Percentiles rank a stretch among this genome's conserved stretches.
Evolutionary conservation across 35 echinoderm and acorn worm genomes (phyloP).

Genomic region (Heliocidaris erythrogramma): DNA sequence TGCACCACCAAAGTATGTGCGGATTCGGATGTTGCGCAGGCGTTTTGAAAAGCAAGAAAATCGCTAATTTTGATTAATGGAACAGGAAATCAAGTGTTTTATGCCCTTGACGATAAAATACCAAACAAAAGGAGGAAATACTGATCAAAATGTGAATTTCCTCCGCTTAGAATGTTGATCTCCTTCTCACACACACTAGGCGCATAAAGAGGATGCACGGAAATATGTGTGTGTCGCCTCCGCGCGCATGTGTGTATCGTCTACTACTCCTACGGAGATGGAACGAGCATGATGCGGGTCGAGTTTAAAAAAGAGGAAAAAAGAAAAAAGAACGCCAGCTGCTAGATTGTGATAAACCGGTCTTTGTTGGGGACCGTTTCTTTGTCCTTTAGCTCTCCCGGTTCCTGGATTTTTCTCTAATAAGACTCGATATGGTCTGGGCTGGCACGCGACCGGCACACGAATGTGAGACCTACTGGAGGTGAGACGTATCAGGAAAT

Average conservation of each 20-base stretch:
- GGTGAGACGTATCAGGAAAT: not conserved
- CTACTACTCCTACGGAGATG: not conserved
- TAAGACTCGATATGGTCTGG: not conserved
- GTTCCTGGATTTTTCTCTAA: not conserved
- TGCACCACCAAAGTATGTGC: not conserved
- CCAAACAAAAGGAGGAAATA: conserved; percentile 5
- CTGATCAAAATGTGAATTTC: conserved; percentile 26
- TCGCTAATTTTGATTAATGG: not conserved
- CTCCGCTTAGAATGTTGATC: conserved; percentile 5
- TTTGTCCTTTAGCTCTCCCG: conserved; percentile 22
- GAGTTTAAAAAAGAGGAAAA: not conserved
- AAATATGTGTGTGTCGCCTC: not conserved
- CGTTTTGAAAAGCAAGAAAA: not conserved
- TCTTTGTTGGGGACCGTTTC: conserved; percentile 32
- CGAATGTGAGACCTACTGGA: not conserved
- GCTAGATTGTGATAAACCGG: conserved; percentile 8
- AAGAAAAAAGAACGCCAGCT: not conserved
- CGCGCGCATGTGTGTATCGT: conserved; percentile 20
- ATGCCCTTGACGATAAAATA: not conserved
- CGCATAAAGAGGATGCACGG: not conserved
- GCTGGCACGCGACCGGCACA: conserved; percentile 33
- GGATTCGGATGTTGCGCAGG: not conserved
- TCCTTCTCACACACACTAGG: not conserved
- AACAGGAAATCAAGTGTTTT: not conserved
- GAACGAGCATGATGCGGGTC: not conserved